Evolutionary conservation across 2,888 invertebrate genomes (phyloP).

Genomic region (Teleogryllus oceanicus): DNA sequence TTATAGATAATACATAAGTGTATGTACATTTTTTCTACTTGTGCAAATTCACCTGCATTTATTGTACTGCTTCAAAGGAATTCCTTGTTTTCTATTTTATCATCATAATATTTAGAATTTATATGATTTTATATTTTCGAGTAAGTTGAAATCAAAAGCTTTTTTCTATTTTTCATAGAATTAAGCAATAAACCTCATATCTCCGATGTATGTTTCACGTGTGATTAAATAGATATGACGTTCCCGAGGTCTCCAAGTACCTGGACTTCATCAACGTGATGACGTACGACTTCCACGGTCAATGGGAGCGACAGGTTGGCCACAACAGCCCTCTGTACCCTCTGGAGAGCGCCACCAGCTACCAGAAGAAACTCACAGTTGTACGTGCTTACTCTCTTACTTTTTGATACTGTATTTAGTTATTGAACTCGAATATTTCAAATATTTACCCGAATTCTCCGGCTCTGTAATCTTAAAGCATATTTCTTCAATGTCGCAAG

Average conservation of each 20-base stretch:
- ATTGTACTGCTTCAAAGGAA: too few relatives aligned
- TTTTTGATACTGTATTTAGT: constrained; percentile 11
- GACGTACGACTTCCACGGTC: constrained; percentile 95
- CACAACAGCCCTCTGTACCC: constrained; percentile 90
- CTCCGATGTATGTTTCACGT: too few relatives aligned
- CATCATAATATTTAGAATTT: too few relatives aligned
- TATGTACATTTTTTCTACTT: too few relatives aligned
- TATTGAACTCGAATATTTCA: background rate
- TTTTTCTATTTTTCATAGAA: too few relatives aligned
- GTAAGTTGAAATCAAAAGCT: too few relatives aligned
- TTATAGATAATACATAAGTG: too few relatives aligned
- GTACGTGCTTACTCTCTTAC: constrained; percentile 52
- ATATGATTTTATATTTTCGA: too few relatives aligned
- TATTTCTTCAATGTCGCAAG: background rate
- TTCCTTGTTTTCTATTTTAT: too few relatives aligned
- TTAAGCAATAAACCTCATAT: too few relatives aligned
- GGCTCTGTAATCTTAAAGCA: too few relatives aligned
- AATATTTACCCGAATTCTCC: background rate
- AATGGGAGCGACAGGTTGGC: constrained; percentile 90
- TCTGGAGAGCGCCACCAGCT: constrained; percentile 81
- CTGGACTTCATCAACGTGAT: constrained; percentile 91
- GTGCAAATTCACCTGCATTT: too few relatives aligned
- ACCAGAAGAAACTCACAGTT: constrained; percentile 90
- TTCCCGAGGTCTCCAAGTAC: constrained; percentile 89
- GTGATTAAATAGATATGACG: constrained; percentile 63